Conservation (phyloP, 2,113 vertebrate genomes). For the Sylvilagus bachmani region DNA sequence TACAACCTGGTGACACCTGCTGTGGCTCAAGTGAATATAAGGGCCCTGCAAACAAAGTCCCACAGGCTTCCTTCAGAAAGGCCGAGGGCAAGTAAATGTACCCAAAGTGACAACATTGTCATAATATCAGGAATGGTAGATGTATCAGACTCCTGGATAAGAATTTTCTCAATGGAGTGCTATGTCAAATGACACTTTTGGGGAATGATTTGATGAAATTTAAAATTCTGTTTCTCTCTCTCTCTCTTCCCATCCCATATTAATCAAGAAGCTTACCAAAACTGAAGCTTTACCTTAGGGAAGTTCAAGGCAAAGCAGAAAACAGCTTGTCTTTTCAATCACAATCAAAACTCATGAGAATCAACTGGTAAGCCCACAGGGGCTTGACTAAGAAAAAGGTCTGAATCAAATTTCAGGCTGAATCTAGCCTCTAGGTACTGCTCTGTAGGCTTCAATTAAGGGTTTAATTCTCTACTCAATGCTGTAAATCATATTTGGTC, state of each 20-base stretch:
- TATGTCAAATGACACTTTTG: slow-evolving; percentile 13
- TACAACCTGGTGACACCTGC: not conserved
- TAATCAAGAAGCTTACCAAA: slow-evolving; percentile 77
- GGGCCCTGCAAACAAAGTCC: no score
- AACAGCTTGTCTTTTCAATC: slow-evolving; percentile 79
- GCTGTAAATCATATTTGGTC: slow-evolving; percentile 78
- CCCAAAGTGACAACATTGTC: not conserved
- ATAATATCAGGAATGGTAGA: not conserved
- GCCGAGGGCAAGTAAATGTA: accelerated
- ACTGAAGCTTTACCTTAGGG: slow-evolving; percentile 74
- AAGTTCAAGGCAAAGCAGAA: slow-evolving; percentile 78
- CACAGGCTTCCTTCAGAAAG: not conserved
- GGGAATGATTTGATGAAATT: slow-evolving; percentile 40
- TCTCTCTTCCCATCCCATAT: slow-evolving; percentile 46
- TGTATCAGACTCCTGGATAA: not conserved
- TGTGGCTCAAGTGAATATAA: not conserved
- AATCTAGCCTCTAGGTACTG: slow-evolving; percentile 75
- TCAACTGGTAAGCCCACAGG: slow-evolving; percentile 66
- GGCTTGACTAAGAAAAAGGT: slow-evolving; percentile 73
- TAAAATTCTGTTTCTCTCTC: slow-evolving; percentile 58
- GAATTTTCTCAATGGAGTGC: slow-evolving; percentile 14
- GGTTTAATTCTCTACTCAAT: slow-evolving; percentile 71
- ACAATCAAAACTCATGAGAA: slow-evolving; percentile 76
- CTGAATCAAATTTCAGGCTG: slow-evolving; percentile 77
- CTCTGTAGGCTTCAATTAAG: slow-evolving; percentile 73